These are phyloP conservation scores for Alouatta palliata DNA, from an alignment of 2,113 vertebrate genomes.

Conservation along the genomic window DNA sequence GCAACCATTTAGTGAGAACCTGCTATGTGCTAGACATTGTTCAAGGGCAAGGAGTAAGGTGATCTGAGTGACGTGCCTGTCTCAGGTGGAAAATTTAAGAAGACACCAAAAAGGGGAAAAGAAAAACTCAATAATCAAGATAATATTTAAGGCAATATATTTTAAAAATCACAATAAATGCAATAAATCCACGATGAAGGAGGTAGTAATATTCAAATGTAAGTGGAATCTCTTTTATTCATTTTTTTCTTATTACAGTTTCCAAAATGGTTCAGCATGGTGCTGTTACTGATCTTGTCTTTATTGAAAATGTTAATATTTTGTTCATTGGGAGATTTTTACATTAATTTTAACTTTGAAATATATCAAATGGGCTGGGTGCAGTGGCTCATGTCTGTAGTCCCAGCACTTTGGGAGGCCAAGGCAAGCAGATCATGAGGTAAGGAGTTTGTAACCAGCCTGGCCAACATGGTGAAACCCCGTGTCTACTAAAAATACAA, in stretches of 20 bases:
- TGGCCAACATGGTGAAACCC: too few species aligned
- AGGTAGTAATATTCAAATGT: not conserved
- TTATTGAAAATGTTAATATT: not conserved
- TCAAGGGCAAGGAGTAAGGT: not conserved
- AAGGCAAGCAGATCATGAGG: too few species aligned
- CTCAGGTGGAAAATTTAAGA: not conserved
- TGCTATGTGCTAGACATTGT: not conserved
- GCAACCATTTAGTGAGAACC: not conserved
- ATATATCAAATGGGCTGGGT: not conserved
- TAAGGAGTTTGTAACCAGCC: too few species aligned
- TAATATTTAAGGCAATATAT: not conserved
- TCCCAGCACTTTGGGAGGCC: too few species aligned
- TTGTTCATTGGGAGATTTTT: not conserved
- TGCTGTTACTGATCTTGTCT: not conserved
- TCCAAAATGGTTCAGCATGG: not conserved
- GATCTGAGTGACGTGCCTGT: not conserved
- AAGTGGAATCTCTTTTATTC: not conserved
- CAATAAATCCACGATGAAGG: not conserved
- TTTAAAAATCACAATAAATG: not conserved
- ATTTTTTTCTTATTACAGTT: not conserved
- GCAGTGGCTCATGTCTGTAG: too few species aligned
- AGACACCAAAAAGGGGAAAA: not conserved
- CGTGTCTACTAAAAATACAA: too few species aligned
- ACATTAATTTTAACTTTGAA: not conserved
- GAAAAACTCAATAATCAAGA: not conserved